Conservation (phyloP, 2,888 invertebrate species). For the Aporophyla lueneburgensis region DNA sequence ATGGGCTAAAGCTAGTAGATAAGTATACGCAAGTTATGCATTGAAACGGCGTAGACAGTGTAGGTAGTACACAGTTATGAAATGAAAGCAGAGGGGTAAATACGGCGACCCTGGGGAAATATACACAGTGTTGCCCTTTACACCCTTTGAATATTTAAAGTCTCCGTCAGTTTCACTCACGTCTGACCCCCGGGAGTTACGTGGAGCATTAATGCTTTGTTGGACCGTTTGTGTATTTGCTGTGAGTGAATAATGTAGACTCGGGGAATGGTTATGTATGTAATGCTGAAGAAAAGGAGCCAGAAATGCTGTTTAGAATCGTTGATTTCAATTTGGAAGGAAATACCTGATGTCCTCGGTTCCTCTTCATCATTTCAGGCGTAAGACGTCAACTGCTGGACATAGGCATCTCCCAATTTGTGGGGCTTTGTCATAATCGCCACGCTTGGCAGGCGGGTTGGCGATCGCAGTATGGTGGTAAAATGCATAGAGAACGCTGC, state of each 20-base stretch:
- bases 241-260: constrained; percentile 17
- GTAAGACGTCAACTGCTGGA: too few relatives aligned
- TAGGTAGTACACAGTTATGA: constrained; percentile 39
- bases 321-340: neutral
- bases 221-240: constrained; percentile 39
- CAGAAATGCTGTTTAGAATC: neutral
- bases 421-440: too few relatives aligned
- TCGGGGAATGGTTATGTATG: neutral
- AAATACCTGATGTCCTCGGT: too few relatives aligned
- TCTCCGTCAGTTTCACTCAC: constrained; percentile 77
- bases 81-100: constrained; percentile 73
- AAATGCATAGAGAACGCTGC: too few relatives aligned
- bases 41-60: neutral
- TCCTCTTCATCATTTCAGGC: too few relatives aligned
- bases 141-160: constrained; percentile 89
- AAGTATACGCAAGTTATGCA: neutral
- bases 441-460: too few relatives aligned
- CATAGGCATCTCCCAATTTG: too few relatives aligned
- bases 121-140: constrained; percentile 88
- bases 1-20: neutral
- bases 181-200: constrained; percentile 64
- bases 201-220: constrained; percentile 57
- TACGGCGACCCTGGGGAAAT: constrained; percentile 85
- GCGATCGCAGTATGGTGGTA: too few relatives aligned
- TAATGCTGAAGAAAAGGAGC: neutral